Percentiles rank a stretch among this genome's conserved stretches.
Evolutionary conservation across 2,113 vertebrate genomes (phyloP).

Genomic region (Aix galericulata): DNA sequence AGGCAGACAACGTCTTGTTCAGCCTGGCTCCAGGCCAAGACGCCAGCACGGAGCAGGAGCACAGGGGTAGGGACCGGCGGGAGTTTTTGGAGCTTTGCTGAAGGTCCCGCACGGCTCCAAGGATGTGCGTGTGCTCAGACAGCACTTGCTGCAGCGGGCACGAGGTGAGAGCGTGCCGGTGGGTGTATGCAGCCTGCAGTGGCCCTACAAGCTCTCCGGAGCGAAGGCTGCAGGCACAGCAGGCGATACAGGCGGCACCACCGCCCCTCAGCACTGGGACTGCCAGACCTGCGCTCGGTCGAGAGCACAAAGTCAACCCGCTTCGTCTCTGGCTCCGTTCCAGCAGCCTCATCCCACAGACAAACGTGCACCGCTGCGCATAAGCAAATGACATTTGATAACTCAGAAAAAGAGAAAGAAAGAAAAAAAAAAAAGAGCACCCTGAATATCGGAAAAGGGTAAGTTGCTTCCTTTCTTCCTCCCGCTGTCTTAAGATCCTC

Average conservation of each 20-base stretch:
- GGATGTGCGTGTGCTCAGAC: neutral
- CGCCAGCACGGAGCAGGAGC: fast-evolving
- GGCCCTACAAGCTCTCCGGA: neutral
- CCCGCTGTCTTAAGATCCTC: neutral
- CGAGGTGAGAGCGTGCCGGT: fast-evolving
- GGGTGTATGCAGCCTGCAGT: neutral
- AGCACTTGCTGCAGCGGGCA: fast-evolving
- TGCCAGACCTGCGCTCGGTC: fast-evolving
- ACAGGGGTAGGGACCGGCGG: fast-evolving
- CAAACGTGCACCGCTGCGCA: neutral
- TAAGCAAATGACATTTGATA: slow-evolving; percentile 16
- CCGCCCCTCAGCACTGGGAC: fast-evolving
- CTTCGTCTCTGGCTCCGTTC: neutral
- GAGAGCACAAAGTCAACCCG: neutral
- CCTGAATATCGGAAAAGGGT: slow-evolving; percentile 13
- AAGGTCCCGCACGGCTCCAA: fast-evolving
- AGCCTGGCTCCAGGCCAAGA: neutral
- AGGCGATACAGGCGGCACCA: neutral
- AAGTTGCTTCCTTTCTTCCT: slow-evolving; percentile 45
- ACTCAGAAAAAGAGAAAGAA: neutral
- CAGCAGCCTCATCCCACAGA: neutral
- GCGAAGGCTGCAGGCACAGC: neutral
- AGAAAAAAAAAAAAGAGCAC: neutral
- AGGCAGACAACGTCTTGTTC: neutral
- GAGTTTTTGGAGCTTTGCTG: neutral